Evolutionary conservation across 2,888 invertebrate genomes (phyloP).

Genomic region (Xanthorhoe designata): DNA sequence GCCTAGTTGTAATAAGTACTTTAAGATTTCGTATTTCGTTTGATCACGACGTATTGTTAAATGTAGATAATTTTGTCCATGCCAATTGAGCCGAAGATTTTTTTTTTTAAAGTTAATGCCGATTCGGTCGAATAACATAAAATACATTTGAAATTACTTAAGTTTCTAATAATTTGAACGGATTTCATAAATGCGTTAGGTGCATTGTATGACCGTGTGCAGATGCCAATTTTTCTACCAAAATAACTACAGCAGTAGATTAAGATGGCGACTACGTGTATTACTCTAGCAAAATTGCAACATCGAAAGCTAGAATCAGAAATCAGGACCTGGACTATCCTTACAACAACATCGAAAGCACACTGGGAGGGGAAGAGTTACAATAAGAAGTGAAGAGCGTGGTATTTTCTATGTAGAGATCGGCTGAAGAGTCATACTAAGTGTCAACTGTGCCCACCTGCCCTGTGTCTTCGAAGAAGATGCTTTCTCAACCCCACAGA

Average conservation of each 20-base stretch:
- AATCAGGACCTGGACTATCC: neutral
- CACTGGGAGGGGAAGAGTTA: neutral
- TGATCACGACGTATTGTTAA: too few species aligned
- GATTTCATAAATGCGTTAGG: neutral
- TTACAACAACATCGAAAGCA: constrained; percentile 2
- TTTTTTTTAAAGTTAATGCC: too few species aligned
- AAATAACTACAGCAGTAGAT: neutral
- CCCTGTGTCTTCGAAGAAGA: neutral
- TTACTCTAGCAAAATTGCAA: neutral
- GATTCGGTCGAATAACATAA: too few species aligned
- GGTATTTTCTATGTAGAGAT: neutral
- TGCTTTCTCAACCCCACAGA: neutral
- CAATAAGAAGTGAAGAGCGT: constrained; percentile 6
- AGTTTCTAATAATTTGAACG: too few species aligned
- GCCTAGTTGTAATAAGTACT: neutral
- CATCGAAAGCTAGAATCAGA: neutral
- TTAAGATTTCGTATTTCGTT: neutral
- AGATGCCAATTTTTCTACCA: neutral
- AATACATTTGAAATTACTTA: too few species aligned
- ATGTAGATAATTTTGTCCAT: too few species aligned
- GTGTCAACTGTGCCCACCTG: constrained; percentile 12
- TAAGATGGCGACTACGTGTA: neutral
- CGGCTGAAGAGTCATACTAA: neutral
- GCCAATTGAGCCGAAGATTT: too few species aligned
- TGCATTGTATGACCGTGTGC: neutral